Evolutionary conservation across 2,113 vertebrate genomes (phyloP), one percentile per base, ranked within the genome.

Genomic region (Columba livia): DNA sequence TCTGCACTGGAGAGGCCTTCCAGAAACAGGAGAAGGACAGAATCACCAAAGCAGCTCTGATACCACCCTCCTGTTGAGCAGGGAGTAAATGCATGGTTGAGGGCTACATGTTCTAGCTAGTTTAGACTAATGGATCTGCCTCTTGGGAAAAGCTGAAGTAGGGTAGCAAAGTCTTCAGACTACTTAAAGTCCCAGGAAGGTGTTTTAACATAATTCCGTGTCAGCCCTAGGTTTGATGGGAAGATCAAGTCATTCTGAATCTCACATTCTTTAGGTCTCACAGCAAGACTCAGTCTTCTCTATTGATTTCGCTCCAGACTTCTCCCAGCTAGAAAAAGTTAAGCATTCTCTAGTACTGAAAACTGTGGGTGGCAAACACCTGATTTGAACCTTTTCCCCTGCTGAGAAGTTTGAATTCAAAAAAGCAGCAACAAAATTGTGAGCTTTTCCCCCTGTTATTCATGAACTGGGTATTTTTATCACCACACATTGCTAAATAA

Each of bases 391-490:
- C 11, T 70, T 31, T 58, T 73, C 31, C n/a, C 44, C 25, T 64
- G 31, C 73, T 44, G 67, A 71, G 50, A 84, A 85, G 58, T 40
- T 32, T 20, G 44, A 64, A 57, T 89, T 84, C 60, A 28, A 62
- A 82, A 91, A 93, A 77, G 53, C 74, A 62, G 15, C 38, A 62
- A 53, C 51, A 69, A n/a, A 51, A 70, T 32, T 16, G 38, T 83
- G 82, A 93, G 42, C 64, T 71, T 87, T 86, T 57, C 36, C 61
- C 54, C 65, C 92, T 70, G 44, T 94, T 81, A 80, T 91, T 94
- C 62, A 34, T 54, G 64, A 86, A 73, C 21, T 32, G 60, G 44
- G 36, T 96, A 94, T 97, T 97, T 97, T 97, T 95, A 90, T 96
- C 90, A 58, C 60, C 70, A 80, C 62, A 72, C 21, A 4, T 85